Evolutionary conservation across 2,797 vertebrate genomes (phyloP), one percentile per base, ranked within the genome.

Genomic region (Pipistrellus pygmaeus): DNA sequence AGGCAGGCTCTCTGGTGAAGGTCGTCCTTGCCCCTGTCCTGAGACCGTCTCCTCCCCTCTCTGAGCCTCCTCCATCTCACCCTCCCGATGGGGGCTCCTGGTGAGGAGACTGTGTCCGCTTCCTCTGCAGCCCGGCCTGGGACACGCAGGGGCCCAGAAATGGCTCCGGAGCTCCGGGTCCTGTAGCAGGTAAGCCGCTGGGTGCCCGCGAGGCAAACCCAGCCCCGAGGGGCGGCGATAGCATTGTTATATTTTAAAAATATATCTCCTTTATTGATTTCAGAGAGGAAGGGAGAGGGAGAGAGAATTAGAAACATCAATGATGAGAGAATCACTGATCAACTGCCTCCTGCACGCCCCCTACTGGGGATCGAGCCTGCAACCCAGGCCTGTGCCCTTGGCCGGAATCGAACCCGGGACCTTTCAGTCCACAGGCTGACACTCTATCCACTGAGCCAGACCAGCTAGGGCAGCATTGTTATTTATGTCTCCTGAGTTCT

Each of bases 131-230:
- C 55, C 89, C 81, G 53, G 88, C 27, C 46, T 64, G n/a, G 97
- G 82, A 80, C 93, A 90, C 25, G 11, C 62, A 1, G 92, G 95
- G 80, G 13, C 94, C 85, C 78, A 72, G 48, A 97, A 95, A 72
- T 97, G 93, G 95, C 77, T 96, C 62, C 85, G 94, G 78, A 96
- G 92, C 25, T 97, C 97, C 0, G 96, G 96, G 23, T 90, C 97
- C 51, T 95, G 93, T 91, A 96, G 96, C 87, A 97, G 97, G 97
- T 97, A 92, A 93, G 93, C 46, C 62, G 6, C 13, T 23, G 35
- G 57, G 60, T 9, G 35, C n/a, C 21, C 1, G 0, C 9, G 5
- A 20, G 30, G 72, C 64, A 71, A 73, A 62, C 15, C 4, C 5
- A 17, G 25, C 21, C 38, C 46, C 15, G 89, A 11, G 9, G n/a